These are phyloP conservation scores for Rhagophthalmus giganteus DNA, from an alignment of 2,888 invertebrate genomes.

Conservation along the genomic window DNA sequence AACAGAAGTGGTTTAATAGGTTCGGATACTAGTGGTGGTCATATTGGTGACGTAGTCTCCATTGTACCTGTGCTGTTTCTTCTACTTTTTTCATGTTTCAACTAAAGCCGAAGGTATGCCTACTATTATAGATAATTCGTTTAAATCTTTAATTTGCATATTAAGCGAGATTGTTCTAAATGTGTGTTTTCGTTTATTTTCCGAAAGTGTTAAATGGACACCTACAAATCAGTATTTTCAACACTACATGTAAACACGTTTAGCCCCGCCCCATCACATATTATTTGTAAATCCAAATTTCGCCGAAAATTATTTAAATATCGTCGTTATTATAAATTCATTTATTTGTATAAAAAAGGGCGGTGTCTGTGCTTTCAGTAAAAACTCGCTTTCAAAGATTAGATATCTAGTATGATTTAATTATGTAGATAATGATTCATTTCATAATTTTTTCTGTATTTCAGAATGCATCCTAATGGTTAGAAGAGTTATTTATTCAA, in stretches of 20 bases:
- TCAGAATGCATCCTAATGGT: slow-evolving; percentile 47
- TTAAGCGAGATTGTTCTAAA: too few relatives aligned
- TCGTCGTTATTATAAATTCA: background rate
- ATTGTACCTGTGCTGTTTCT: slow-evolving; percentile 53
- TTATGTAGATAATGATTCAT: slow-evolving; percentile 2
- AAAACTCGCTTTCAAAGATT: background rate
- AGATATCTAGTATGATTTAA: background rate
- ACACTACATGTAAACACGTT: slow-evolving; percentile 52
- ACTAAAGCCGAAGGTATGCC: slow-evolving; percentile 48
- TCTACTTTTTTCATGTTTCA: slow-evolving; percentile 44
- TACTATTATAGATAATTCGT: slow-evolving; percentile 1
- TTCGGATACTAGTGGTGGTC: slow-evolving; percentile 43
- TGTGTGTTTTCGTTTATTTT: too few relatives aligned
- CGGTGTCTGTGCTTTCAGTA: background rate
- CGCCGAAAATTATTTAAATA: slow-evolving; percentile 1
- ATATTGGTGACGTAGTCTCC: slow-evolving; percentile 55
- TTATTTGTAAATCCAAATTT: slow-evolving; percentile 47
- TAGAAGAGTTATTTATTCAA: slow-evolving; percentile 35
- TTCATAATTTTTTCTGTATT: slow-evolving; percentile 20
- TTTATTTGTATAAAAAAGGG: background rate
- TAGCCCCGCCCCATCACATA: slow-evolving; percentile 55
- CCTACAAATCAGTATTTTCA: slow-evolving; percentile 14
- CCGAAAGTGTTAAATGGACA: slow-evolving; percentile 13
- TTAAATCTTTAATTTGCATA: too few relatives aligned
- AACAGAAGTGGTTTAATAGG: slow-evolving; percentile 14